Base-by-base conservation (phyloP, 2,797 vertebrate genomes). In the Anniella stebbinsi region DNA sequence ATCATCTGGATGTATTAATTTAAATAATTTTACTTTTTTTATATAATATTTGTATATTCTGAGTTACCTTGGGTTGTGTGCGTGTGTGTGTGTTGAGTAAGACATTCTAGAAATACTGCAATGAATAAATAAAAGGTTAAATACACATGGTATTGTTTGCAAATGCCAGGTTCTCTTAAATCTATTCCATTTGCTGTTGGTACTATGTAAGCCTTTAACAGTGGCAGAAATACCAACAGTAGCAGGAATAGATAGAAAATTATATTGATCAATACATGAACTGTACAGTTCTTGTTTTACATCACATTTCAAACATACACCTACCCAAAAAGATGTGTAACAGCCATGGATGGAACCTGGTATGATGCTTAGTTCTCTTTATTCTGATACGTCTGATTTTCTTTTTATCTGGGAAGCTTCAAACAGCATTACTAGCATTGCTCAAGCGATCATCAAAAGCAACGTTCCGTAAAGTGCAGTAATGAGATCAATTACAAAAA, bases 341-440 rank as follows among this genome's bases (percentile, higher is more conserved):
- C 51, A 48, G 48, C 48, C 77, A 51, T 63, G 25, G 36, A 84
- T 77, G 80, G 57, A 57, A 82, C 54, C 72, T 66, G 28, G 51
- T 48, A 60, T 78, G 18, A 63, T 33, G 66, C 84, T 89, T 87
- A 80, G 84, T 78, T 80, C 72, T 63, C 73, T 89, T 77, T 21
- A 1, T 89, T 84, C 3, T 36, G 51, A 87, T 77, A 87, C 28
- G 57, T 80, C n/a, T 75, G 66, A 9, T 60, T 48, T 76, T 45
- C 66, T 60, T 91, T 92, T 90, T n/a, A 0, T 33, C 84, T 0
- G n/a, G 87, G 73, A 86, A 92, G 88, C 90, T 92, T 85, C 48
- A 75, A 89, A 87, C 89, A 90, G 67, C 48, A 57, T 69, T 78
- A 60, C 60, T 45, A 51, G 76, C 6, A 0, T 72, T 45, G 63